A percentile compares a stretch with the other conserved stretches of the same genome.
These are phyloP conservation scores for Aproaerema taeniolella DNA, from an alignment of 2,888 invertebrate species.

Conservation along the genomic window DNA sequence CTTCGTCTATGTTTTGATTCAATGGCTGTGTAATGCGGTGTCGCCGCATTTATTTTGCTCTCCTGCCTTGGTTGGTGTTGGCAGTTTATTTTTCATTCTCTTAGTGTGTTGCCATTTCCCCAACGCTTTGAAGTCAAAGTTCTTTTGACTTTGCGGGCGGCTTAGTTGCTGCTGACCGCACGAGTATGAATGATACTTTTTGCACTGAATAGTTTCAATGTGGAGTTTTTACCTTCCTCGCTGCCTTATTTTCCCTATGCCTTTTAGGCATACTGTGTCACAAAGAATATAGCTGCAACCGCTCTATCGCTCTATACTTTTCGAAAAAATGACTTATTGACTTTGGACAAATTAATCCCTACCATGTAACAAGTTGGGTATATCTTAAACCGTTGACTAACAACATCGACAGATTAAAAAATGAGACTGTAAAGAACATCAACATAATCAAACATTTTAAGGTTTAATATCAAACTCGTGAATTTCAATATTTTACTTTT, in stretches of 20 bases:
- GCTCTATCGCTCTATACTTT: too few relatives aligned
- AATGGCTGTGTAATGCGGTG: slow-evolving; percentile 72
- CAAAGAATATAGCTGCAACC: too few relatives aligned
- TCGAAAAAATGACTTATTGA: too few relatives aligned
- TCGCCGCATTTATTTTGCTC: slow-evolving; percentile 74
- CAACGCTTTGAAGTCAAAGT: slow-evolving; percentile 71
- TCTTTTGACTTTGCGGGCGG: slow-evolving; percentile 61
- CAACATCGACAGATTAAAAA: too few relatives aligned
- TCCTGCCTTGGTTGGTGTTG: slow-evolving; percentile 48
- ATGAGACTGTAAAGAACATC: too few relatives aligned
- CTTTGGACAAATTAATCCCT: too few relatives aligned
- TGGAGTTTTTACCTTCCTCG: too few relatives aligned
- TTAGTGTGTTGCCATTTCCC: slow-evolving; percentile 59
- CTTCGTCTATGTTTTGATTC: slow-evolving; percentile 72
- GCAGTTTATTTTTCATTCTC: slow-evolving; percentile 65
- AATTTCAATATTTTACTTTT: too few relatives aligned
- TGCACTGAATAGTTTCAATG: slow-evolving; percentile 42
- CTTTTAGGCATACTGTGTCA: background rate
- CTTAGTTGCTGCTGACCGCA: slow-evolving; percentile 59
- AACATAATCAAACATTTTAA: too few relatives aligned
- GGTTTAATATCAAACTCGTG: too few relatives aligned
- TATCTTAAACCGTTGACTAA: too few relatives aligned
- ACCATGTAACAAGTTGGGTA: too few relatives aligned
- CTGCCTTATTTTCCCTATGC: background rate
- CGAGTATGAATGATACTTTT: slow-evolving; percentile 59